phyloP scores from a whole-genome alignment of 2,888 invertebrate species.

The Tenodera sinensis region DNA sequence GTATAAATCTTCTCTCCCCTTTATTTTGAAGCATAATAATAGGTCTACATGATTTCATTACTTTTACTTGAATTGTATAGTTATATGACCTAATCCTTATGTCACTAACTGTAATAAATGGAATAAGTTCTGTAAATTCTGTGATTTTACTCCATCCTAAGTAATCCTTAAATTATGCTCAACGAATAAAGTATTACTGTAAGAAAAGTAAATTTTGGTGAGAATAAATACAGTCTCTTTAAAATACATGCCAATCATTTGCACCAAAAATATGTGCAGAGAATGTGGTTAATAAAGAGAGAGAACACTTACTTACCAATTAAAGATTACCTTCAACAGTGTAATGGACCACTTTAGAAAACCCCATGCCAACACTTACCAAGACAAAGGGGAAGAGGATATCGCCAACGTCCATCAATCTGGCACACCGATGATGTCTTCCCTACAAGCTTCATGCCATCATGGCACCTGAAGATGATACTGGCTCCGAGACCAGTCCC shows the following conservation, averaged over 20 bases:
- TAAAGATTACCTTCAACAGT: background rate
- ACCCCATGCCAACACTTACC: conserved; percentile 51
- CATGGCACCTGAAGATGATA: conserved; percentile 88
- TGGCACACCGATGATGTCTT: conserved; percentile 88
- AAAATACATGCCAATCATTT: background rate
- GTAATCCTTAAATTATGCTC: no score
- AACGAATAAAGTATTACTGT: no score
- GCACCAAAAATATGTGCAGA: background rate
- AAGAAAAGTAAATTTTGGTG: background rate
- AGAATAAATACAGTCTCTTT: background rate
- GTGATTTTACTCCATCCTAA: no score
- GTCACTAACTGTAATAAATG: no score
- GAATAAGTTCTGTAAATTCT: no score
- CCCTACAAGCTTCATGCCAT: conserved; percentile 86
- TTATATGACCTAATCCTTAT: no score
- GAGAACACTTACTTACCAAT: background rate
- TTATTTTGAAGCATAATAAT: no score
- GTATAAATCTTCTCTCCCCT: no score
- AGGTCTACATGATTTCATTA: no score
- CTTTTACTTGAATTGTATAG: no score
- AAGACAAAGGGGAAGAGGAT: conserved; percentile 85
- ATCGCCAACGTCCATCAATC: conserved; percentile 92
- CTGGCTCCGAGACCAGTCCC: conserved; percentile 90
- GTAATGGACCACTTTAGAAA: background rate
- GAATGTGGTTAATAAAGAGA: background rate